Evolutionary conservation across 2,797 vertebrate genomes (phyloP), one percentile per base, ranked within the genome.

Genomic region (Brotula barbata): DNA sequence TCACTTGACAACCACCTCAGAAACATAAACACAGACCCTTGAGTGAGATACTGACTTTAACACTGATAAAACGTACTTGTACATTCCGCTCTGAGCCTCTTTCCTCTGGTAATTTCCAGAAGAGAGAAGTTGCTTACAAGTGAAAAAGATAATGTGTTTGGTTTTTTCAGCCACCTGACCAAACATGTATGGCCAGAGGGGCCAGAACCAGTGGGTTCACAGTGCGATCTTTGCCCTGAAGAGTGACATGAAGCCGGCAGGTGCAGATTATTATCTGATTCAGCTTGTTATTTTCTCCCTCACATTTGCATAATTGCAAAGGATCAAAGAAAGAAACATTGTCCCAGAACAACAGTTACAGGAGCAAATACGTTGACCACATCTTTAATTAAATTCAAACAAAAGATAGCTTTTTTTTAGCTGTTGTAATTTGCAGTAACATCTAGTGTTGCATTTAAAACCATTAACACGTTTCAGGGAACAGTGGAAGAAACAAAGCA

Each of bases 81-180:
- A 68, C 34, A 51, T 75, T 79, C 47, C 5, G 34, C 43, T 56
- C 41, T 50, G 5, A 49, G 53, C 6, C 50, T 52, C 17, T 64
- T 55, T 71, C 25, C 65, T 53, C 71, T 73, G 45, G 59, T 84
- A 43, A 74, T 77, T 81, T 86, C 73, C 72, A 82, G 64, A 79
- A 76, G 64, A 79, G 65, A 58, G 57, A 43, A 68, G 65, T 75
- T 36, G 51, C 43, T 68, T 68, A 76, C 6, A 15, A 84, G 73
- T 33, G 71, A 63, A 77, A 55, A 71, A 78, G 65, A 83, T 64
- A 64, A 68, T 69, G 59, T 50, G 72, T 74, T 78, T 81, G 59
- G 77, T 67, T 40, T 40, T 64, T 63, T 52, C 57, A 48, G 78
- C 82, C 89, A 89, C 82, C 86, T 91, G 88, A 84, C 76, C 78